Conservation (phyloP, 1,140 invertebrate genomes). For the Pissodes strobi region DNA sequence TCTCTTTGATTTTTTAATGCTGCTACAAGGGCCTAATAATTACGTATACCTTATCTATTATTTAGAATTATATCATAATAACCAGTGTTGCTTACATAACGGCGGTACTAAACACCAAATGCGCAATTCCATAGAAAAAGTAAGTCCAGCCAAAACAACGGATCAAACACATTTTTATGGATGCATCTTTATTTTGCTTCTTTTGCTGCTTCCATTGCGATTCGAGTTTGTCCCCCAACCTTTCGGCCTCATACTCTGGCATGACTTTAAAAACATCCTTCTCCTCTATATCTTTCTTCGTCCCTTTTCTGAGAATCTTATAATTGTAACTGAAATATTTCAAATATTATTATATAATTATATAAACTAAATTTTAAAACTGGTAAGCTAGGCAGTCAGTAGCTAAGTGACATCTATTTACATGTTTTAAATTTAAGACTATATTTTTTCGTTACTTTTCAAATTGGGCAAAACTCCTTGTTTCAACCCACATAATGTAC, state of each 20-base stretch:
- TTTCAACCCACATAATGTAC: too few relatives aligned
- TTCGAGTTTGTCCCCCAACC: conserved; percentile 33
- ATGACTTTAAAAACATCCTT: conserved; percentile 35
- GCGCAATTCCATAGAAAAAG: conserved; percentile 15
- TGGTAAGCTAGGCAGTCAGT: too few relatives aligned
- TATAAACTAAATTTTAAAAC: too few relatives aligned
- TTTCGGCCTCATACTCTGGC: conserved; percentile 10
- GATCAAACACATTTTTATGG: conserved; percentile 4
- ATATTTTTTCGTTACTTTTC: too few relatives aligned
- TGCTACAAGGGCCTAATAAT: too few relatives aligned
- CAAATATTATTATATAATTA: background rate
- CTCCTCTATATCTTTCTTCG: conserved; percentile 28
- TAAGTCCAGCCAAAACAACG: conserved; percentile 30
- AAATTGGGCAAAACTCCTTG: too few relatives aligned
- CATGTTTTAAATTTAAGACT: too few relatives aligned
- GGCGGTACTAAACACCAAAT: conserved; percentile 17
- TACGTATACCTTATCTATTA: background rate
- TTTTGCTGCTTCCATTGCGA: conserved; percentile 20
- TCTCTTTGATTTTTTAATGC: too few relatives aligned
- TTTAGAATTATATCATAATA: too few relatives aligned
- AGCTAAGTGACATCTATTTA: too few relatives aligned
- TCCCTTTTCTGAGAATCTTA: conserved; percentile 21
- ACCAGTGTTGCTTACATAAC: conserved; percentile 33
- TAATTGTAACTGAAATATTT: conserved; percentile 34
- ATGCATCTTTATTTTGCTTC: conserved; percentile 26